A percentile compares a stretch with the other conserved stretches of the same genome.
Conservation (phyloP, 2,797 vertebrate genomes). For the Hirundo rustica region DNA sequence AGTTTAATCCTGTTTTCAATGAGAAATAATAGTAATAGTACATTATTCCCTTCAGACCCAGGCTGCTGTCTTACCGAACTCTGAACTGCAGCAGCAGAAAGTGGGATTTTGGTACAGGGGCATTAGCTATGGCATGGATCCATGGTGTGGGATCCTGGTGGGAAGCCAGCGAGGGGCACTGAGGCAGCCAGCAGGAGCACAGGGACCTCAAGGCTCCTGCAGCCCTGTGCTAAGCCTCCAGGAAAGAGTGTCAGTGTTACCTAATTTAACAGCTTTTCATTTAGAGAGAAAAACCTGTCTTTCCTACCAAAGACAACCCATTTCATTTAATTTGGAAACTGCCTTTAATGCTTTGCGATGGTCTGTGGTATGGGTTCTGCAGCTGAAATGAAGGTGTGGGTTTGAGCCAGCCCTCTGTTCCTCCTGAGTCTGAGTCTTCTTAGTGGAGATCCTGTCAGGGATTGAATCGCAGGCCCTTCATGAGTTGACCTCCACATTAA, state of each 20-base stretch:
- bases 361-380: background rate
- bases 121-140: background rate
- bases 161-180: background rate
- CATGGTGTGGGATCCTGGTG: background rate
- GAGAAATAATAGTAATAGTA: background rate
- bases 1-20: background rate
- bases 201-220: background rate
- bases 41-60: background rate
- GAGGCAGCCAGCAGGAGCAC: background rate
- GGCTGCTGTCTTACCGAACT: constrained; percentile 23
- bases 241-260: background rate
- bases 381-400: background rate
- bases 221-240: constrained; percentile 5
- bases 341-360: background rate
- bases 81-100: constrained; percentile 1
- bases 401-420: background rate
- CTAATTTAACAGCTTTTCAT: constrained; percentile 26
- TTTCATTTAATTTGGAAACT: constrained; percentile 8
- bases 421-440: background rate
- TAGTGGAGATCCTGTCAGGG: background rate
- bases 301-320: background rate
- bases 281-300: background rate
- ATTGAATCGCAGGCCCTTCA: background rate
- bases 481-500: background rate
- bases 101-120: background rate